Evolutionary conservation across 1,140 invertebrate species (phyloP).

Genomic region (Pachypsylla venusta): DNA sequence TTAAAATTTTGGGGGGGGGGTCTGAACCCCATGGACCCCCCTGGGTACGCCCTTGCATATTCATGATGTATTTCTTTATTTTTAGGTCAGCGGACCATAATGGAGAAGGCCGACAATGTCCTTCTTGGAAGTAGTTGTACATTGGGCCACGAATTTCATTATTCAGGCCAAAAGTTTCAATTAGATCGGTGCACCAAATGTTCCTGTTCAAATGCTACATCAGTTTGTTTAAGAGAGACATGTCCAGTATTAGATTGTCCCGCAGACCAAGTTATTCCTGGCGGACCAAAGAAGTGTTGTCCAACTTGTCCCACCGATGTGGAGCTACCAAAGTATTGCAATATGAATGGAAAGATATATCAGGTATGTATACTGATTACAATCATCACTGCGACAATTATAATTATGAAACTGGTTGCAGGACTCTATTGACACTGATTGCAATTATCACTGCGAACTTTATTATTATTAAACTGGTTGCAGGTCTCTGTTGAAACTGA

Average conservation of each 20-base stretch:
- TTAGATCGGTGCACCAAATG: conserved; percentile 71
- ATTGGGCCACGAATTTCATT: conserved; percentile 46
- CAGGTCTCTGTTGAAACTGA: too few species aligned
- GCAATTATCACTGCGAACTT: too few species aligned
- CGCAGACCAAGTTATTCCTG: conserved; percentile 44
- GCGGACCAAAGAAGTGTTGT: conserved; percentile 52
- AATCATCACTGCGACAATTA: neutral
- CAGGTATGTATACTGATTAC: conserved; percentile 36
- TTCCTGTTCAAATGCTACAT: conserved; percentile 55
- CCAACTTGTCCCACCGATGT: conserved; percentile 47
- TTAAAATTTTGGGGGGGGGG: too few species aligned
- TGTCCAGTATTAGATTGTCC: conserved; percentile 72
- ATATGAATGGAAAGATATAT: conserved; percentile 43
- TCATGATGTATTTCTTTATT: too few species aligned
- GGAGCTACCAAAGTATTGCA: conserved; percentile 46
- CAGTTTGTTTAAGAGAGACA: conserved; percentile 51
- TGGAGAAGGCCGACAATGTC: conserved; percentile 19
- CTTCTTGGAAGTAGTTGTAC: conserved; percentile 38
- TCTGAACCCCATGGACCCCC: too few species aligned
- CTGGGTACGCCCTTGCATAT: too few species aligned
- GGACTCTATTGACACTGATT: too few species aligned
- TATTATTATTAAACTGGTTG: too few species aligned
- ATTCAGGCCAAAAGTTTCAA: conserved; percentile 38
- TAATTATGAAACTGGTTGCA: too few species aligned
- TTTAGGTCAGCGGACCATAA: conserved; percentile 28